Percentiles rank a stretch among this genome's conserved stretches.
These are phyloP conservation scores for Lepisosteus oculatus DNA, from an alignment of 2,113 vertebrate species.

Conservation along the genomic window DNA sequence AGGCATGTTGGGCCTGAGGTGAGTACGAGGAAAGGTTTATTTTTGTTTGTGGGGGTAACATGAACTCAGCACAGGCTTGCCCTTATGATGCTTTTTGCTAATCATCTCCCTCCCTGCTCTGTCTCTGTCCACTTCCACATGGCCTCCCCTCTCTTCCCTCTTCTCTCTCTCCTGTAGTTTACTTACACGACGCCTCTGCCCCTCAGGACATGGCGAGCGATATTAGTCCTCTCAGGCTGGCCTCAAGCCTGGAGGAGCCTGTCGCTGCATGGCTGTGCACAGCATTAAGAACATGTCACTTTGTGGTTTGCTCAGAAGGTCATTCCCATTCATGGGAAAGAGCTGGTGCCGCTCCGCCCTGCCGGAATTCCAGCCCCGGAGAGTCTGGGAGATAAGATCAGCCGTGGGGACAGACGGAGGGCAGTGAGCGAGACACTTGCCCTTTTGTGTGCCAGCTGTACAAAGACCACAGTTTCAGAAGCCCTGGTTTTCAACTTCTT, in stretches of 20 bases:
- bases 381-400: not conserved
- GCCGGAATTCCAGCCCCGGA: not conserved
- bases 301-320: constrained; percentile 8
- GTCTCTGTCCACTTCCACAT: not conserved
- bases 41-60: no score
- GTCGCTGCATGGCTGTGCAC: not conserved
- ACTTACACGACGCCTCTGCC: not conserved
- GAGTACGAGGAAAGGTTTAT: no score
- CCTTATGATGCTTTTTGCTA: no score
- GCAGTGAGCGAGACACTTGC: not conserved
- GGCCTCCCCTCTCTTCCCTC: not conserved
- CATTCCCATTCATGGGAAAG: constrained; percentile 4
- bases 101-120: no score
- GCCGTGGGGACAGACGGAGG: not conserved
- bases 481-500: no score
- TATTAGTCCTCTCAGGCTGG: not conserved
- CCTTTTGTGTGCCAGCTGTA: not conserved
- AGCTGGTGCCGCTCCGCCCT: not conserved
- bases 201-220: not conserved
- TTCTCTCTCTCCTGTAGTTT: not conserved
- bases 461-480: no score
- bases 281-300: not conserved
- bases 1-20: no score
- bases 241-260: not conserved
- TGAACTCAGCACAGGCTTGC: no score